Conservation (phyloP, 23 tunicate species). For the Ascidia mentula region DNA sequence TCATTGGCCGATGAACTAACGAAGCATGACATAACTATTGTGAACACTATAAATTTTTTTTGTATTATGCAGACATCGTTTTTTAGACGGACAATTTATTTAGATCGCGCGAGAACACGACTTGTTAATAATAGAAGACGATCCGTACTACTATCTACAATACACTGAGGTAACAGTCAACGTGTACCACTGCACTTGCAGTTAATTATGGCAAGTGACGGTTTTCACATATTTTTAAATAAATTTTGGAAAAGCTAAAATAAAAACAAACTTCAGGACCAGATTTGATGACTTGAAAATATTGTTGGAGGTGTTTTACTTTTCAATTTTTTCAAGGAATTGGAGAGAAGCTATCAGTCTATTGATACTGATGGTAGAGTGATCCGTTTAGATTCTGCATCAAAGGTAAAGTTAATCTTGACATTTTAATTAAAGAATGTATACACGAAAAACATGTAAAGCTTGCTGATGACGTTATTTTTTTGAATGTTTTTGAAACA, state of each 20-base stretch:
- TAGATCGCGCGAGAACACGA: constrained; percentile 81
- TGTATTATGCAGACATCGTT: not conserved
- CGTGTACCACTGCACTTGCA: too few species aligned
- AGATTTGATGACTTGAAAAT: too few species aligned
- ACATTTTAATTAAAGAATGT: too few species aligned
- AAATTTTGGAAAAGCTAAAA: too few species aligned
- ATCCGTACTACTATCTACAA: constrained; percentile 84
- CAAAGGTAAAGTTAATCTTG: constrained; percentile 54
- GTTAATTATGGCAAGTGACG: too few species aligned
- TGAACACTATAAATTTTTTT: too few species aligned
- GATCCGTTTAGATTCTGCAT: constrained; percentile 63
- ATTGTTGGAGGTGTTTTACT: too few species aligned
- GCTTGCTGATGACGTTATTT: not conserved
- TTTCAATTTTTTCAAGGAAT: constrained; percentile 1
- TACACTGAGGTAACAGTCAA: constrained; percentile 25
- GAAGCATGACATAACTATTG: too few species aligned
- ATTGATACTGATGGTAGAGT: constrained; percentile 81
- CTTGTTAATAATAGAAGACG: constrained; percentile 78
- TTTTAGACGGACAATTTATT: not conserved
- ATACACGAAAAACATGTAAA: not conserved
- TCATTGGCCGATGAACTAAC: too few species aligned
- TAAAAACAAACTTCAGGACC: too few species aligned
- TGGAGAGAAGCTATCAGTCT: constrained; percentile 59
- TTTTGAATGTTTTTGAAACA: not conserved
- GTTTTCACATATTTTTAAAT: too few species aligned